Base-by-base conservation (phyloP, 2,888 invertebrate genomes). In the Schrankia costaestrigalis region DNA sequence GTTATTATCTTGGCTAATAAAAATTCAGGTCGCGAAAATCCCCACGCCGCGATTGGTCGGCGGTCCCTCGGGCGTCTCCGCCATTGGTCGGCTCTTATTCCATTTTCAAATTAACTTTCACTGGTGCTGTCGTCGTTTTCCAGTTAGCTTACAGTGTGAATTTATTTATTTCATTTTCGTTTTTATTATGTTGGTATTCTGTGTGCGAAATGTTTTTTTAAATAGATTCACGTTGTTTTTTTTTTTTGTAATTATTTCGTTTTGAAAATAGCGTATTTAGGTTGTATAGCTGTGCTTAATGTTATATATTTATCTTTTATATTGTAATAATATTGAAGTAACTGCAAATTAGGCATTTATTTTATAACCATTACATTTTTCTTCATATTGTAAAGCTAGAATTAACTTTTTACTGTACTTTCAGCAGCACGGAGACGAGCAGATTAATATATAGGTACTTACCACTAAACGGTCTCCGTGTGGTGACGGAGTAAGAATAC, bases 71-170 rank as follows among this genome's bases (percentile, higher is more conserved):
- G 63, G 76, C 66, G 59, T 57, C 55, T 50, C 43, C 69, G 60
- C 76, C 65, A 85, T 87, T 86, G 87, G 86, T 63, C 63, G 74
- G 52, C 50, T 61, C 77, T 86, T 83, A 86, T 87, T 78, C 83
- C 85, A 84, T 86, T 87, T 87, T 86, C 84, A 84, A 85, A 87
- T 87, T 86, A 84, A 86, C 84, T 87, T 82, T 85, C 86, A 75
- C 82, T 79, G 78, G n/a, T 78, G 76, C 69, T 75, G 79, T 78
- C 77, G 68, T 64, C 63, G 65, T 56, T 75, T 72, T 70, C 63
- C 67, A 65, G 72, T 78, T 76, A 73, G 71, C 77, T 76, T 78
- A 55, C 30, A 38, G 52, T 59, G 41, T 42, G 60, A 56, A 59
- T 56, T 56, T 81, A 79, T 76, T 77, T 77, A 71, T 76, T 77